phyloP scores from a whole-genome alignment of 1,140 invertebrate species.

The Brachionus calyciflorus region DNA sequence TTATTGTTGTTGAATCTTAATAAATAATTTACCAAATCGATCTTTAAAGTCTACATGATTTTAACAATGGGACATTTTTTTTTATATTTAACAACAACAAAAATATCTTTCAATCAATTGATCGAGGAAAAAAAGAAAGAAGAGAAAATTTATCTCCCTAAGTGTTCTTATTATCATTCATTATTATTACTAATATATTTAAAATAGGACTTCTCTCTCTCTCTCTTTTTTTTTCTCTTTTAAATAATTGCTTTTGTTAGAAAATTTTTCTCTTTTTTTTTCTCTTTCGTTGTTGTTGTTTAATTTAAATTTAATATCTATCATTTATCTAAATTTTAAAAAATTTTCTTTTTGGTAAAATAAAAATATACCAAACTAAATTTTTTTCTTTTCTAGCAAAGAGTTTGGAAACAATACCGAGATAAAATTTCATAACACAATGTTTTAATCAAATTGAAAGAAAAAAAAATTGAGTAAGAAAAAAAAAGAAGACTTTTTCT shows the following conservation, averaged over 20 bases:
- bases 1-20: constrained; percentile 6
- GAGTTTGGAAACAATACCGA: not conserved
- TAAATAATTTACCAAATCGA: constrained; percentile 37
- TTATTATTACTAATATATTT: constrained; percentile 7
- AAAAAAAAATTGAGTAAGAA: constrained; percentile 21
- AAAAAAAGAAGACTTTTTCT: too few species aligned
- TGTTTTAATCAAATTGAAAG: constrained; percentile 25
- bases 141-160: not conserved
- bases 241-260: constrained; percentile 17
- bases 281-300: constrained; percentile 16
- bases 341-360: too few species aligned
- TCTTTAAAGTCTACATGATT: constrained; percentile 13
- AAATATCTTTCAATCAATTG: too few species aligned
- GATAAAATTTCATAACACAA: constrained; percentile 26
- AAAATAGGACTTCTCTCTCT: too few species aligned
- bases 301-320: constrained; percentile 44
- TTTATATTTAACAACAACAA: too few species aligned
- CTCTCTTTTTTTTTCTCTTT: not conserved
- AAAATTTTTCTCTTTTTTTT: constrained; percentile 7
- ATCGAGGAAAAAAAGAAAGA: not conserved
- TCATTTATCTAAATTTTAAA: constrained; percentile 35
- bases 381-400: not conserved
- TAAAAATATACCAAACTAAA: too few species aligned
- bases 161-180: constrained; percentile 33
- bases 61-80: constrained; percentile 21